These are phyloP conservation scores for Cylloceria caligata DNA, from an alignment of 2,888 invertebrate species.

Conservation along the genomic window DNA sequence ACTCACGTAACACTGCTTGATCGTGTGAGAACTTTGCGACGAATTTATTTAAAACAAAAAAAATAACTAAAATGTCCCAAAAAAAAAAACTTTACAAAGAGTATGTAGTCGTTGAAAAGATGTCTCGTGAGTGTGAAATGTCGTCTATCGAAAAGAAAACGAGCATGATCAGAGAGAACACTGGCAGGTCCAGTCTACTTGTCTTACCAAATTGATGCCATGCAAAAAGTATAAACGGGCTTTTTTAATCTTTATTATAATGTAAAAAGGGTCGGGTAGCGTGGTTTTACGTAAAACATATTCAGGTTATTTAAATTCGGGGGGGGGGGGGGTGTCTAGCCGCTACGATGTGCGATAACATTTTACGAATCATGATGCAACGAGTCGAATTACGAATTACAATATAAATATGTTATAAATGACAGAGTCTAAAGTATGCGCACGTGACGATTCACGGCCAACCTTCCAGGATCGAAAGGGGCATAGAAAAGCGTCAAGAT, in stretches of 20 bases:
- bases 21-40: conserved; percentile 70
- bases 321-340: conserved; percentile 6
- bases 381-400: conserved; percentile 25
- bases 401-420: conserved; percentile 12
- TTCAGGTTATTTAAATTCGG: conserved; percentile 29
- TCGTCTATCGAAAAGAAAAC: conserved; percentile 45
- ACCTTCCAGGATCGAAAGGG: conserved; percentile 32
- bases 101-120: conserved; percentile 14
- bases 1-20: conserved; percentile 83
- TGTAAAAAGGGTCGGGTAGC: neutral
- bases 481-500: conserved; percentile 63
- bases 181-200: conserved; percentile 57
- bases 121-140: conserved; percentile 50
- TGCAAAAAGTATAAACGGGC: conserved; percentile 60
- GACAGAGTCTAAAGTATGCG: conserved; percentile 40
- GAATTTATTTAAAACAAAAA: conserved; percentile 51
- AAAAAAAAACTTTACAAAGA: conserved; percentile 26
- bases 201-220: conserved; percentile 65
- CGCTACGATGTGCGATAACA: conserved; percentile 48
- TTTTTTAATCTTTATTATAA: conserved; percentile 14
- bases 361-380: conserved; percentile 49
- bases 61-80: conserved; percentile 17
- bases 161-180: conserved; percentile 49
- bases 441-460: conserved; percentile 18
- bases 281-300: neutral